Evolutionary conservation across 37 sponge, comb jelly and placozoan species (phyloP).

Genomic region (Ephydatia muelleri): DNA sequence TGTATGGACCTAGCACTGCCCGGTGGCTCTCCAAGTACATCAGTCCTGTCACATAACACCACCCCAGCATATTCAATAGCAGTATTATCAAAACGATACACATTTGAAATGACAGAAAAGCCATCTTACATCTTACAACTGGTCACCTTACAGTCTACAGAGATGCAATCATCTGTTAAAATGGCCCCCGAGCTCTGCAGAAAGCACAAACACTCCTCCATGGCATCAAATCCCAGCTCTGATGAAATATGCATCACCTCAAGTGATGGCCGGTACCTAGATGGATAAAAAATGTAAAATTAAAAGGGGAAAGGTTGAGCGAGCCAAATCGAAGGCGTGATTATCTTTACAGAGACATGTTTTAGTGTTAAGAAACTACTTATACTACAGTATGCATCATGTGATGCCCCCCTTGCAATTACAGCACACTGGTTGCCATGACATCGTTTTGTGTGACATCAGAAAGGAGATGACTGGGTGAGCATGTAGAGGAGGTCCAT

Average conservation of each 20-base stretch:
- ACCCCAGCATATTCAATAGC: no score
- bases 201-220: constrained; percentile 67
- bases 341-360: no score
- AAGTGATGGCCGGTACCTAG: constrained; percentile 77
- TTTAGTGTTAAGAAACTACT: no score
- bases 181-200: constrained; percentile 34
- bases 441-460: not conserved
- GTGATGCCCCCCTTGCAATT: not conserved
- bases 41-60: no score
- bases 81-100: not conserved
- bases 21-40: no score
- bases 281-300: no score
- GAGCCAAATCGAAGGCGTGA: not conserved
- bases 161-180: constrained; percentile 25
- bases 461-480: not conserved
- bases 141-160: constrained; percentile 53
- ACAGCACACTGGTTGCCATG: not conserved
- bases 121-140: constrained; percentile 7
- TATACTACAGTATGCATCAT: no score
- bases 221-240: constrained; percentile 58
- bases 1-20: no score
- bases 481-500: not conserved
- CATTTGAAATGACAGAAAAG: not conserved
- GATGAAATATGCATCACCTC: constrained; percentile 42
- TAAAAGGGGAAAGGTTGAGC: not conserved